phyloP scores from a whole-genome alignment of 2,113 vertebrate genomes.

The Eulacestoma nigropectus region DNA sequence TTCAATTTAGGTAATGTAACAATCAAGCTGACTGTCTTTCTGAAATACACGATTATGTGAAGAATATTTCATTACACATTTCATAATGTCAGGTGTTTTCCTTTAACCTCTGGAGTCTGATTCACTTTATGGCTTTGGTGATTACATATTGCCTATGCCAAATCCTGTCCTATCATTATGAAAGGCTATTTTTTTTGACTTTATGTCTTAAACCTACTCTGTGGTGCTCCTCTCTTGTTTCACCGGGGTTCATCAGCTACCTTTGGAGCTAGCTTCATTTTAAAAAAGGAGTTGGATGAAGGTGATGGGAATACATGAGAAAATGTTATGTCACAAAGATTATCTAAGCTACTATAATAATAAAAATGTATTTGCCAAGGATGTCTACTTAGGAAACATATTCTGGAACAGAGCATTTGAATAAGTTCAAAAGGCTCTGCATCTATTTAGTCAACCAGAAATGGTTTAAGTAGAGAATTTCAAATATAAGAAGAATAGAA shows the following conservation, averaged over 20 bases:
- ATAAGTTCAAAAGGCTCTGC: background rate
- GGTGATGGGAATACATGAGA: background rate
- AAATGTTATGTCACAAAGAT: background rate
- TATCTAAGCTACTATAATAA: background rate
- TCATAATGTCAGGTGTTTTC: background rate
- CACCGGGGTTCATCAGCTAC: background rate
- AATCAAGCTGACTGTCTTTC: background rate
- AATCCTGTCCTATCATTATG: background rate
- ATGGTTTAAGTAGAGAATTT: background rate
- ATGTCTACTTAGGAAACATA: background rate
- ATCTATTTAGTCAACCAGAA: background rate
- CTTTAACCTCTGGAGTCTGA: conserved; percentile 4
- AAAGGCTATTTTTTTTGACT: background rate
- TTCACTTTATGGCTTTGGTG: background rate
- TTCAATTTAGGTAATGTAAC: conserved; percentile 27
- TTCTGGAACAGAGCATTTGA: background rate
- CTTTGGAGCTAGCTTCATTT: background rate
- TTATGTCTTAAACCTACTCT: conserved; percentile 2
- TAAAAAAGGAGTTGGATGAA: background rate
- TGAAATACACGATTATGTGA: background rate
- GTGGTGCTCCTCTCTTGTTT: background rate
- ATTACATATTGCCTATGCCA: conserved; percentile 34
- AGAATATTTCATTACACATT: background rate
- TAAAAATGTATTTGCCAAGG: background rate
- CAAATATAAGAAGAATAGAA: background rate